Conservation (phyloP, 2,797 vertebrate species). For the Anomalospiza imberbis region DNA sequence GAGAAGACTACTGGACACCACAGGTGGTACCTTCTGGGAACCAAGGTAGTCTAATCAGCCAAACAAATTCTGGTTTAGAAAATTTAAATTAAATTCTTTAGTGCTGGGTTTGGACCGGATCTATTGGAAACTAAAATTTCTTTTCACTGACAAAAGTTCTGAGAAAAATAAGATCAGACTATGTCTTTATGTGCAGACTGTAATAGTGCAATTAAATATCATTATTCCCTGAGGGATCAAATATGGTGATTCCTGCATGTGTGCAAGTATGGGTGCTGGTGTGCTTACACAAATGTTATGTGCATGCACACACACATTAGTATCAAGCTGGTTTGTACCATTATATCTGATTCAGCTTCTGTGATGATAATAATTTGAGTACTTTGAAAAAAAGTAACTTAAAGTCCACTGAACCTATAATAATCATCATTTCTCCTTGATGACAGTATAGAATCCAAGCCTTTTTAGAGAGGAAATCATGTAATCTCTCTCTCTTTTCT, state of each 20-base stretch:
- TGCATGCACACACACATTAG: background rate
- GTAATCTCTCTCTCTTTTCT: background rate
- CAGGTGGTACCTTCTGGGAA: background rate
- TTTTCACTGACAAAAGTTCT: background rate
- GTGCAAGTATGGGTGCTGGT: background rate
- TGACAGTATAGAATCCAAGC: background rate
- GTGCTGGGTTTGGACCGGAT: background rate
- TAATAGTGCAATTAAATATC: background rate
- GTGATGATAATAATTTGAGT: background rate
- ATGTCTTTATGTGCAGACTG: background rate
- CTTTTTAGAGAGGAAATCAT: background rate
- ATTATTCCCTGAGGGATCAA: background rate
- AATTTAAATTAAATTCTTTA: background rate
- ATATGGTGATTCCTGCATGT: rapidly evolving
- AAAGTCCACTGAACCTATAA: background rate
- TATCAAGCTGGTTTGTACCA: background rate
- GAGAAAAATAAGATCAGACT: background rate
- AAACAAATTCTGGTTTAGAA: background rate
- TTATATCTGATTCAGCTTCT: background rate
- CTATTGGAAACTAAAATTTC: background rate
- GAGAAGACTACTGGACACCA: background rate
- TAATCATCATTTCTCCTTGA: background rate
- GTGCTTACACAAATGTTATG: background rate
- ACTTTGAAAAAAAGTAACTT: background rate
- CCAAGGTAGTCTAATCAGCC: background rate